These are phyloP conservation scores for Hylia prasina DNA, from an alignment of 2,113 vertebrate genomes.

Conservation along the genomic window DNA sequence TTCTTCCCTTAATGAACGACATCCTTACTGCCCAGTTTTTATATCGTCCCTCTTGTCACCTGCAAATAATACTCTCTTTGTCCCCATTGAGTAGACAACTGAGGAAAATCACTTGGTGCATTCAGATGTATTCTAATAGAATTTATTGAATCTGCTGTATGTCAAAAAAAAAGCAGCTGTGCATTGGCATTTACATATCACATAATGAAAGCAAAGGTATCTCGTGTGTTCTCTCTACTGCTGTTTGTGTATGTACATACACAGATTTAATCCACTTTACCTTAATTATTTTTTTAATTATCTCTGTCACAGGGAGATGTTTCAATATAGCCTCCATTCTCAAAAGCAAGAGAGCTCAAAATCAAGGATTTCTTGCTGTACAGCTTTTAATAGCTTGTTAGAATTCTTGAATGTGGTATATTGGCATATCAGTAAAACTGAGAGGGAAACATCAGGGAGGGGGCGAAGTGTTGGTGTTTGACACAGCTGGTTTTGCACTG, in stretches of 20 bases:
- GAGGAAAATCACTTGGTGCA: background rate
- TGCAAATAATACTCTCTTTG: conserved; percentile 1
- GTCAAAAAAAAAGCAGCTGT: background rate
- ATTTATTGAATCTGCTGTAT: background rate
- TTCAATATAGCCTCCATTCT: background rate
- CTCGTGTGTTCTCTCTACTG: background rate
- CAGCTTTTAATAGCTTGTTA: background rate
- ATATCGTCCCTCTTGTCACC: background rate
- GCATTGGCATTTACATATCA: background rate
- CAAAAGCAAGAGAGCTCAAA: background rate
- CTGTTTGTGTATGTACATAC: background rate
- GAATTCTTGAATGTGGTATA: background rate
- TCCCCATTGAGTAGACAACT: background rate
- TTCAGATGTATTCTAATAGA: background rate
- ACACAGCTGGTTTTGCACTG: background rate
- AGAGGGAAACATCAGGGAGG: background rate
- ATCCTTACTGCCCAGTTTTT: background rate
- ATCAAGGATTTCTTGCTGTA: background rate
- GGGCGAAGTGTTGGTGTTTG: background rate
- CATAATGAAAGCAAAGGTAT: background rate
- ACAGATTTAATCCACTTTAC: background rate
- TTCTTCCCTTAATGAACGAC: background rate
- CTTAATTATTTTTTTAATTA: background rate
- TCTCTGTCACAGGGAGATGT: background rate
- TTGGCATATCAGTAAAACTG: background rate